These are phyloP conservation scores for Leucophenga varia DNA, from an alignment of 1,140 invertebrate species.

Conservation along the genomic window DNA sequence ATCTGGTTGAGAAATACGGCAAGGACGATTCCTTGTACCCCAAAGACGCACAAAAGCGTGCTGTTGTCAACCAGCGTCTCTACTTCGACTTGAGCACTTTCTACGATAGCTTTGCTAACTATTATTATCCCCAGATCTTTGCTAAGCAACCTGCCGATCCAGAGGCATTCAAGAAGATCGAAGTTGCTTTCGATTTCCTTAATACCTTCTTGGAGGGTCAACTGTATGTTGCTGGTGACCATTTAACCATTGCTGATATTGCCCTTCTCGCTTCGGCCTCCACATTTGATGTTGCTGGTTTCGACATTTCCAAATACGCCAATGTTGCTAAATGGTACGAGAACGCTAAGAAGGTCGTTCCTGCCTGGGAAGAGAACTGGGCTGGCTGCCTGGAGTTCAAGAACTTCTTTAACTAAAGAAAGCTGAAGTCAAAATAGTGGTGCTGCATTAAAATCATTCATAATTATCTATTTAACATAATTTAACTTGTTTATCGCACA, in stretches of 20 bases:
- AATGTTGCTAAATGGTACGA: slow-evolving; percentile 71
- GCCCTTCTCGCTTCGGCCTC: slow-evolving; percentile 65
- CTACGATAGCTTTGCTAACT: slow-evolving; percentile 62
- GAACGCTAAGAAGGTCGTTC: slow-evolving; percentile 65
- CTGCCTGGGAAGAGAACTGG: slow-evolving; percentile 73
- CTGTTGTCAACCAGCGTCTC: slow-evolving; percentile 70
- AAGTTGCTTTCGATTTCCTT: slow-evolving; percentile 64
- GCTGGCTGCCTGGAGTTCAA: slow-evolving; percentile 60
- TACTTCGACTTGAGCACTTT: slow-evolving; percentile 72
- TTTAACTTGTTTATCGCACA: too few relatives aligned
- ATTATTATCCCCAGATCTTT: slow-evolving; percentile 68
- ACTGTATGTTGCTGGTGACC: slow-evolving; percentile 66
- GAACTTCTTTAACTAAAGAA: slow-evolving; percentile 39
- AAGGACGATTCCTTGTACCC: slow-evolving; percentile 69
- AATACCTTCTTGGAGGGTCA: slow-evolving; percentile 66
- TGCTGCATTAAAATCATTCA: too few relatives aligned
- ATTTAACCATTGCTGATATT: slow-evolving; percentile 73
- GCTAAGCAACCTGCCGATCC: slow-evolving; percentile 64
- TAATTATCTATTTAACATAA: too few relatives aligned
- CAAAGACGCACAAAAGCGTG: slow-evolving; percentile 65
- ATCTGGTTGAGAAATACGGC: slow-evolving; percentile 67
- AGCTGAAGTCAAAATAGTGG: too few relatives aligned
- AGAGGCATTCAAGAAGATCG: slow-evolving; percentile 64
- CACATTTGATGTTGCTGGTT: slow-evolving; percentile 66
- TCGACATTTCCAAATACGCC: slow-evolving; percentile 66